phyloP scores from a whole-genome alignment of 2,113 vertebrate species.

The Alaudala cheleensis region DNA sequence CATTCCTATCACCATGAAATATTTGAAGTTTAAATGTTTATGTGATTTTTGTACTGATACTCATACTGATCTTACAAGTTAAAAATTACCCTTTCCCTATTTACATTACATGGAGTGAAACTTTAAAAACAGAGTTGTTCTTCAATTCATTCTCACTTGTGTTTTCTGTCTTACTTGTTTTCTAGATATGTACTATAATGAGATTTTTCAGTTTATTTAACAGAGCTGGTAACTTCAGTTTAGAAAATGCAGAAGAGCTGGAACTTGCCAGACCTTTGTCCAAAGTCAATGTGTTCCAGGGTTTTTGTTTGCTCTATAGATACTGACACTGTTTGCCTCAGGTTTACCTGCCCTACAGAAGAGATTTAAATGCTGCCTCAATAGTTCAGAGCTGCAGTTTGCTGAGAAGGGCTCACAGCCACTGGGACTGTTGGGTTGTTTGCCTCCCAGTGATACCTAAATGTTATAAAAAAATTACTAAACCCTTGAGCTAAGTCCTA shows the following conservation, averaged over 20 bases:
- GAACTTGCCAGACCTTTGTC: neutral
- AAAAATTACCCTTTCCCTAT: neutral
- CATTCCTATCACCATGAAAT: neutral
- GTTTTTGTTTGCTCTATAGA: neutral
- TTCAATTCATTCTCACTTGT: neutral
- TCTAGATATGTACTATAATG: neutral
- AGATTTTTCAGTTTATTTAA: neutral
- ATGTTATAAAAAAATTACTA: neutral
- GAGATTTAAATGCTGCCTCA: neutral
- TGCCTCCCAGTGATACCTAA: neutral
- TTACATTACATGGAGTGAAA: accelerated
- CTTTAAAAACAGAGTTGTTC: neutral
- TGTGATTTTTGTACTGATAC: neutral
- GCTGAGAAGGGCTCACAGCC: neutral
- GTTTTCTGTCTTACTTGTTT: neutral
- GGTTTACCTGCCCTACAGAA: neutral
- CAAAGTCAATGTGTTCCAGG: neutral
- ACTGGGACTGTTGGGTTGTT: neutral
- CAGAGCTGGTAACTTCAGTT: neutral
- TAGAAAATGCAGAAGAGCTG: neutral
- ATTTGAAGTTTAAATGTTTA: neutral
- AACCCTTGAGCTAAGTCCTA: neutral
- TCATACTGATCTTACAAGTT: neutral
- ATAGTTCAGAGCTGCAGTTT: neutral
- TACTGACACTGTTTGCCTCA: neutral